Evolutionary conservation across 1,140 invertebrate genomes (phyloP).

Genomic region (Matsumurasca onukii): DNA sequence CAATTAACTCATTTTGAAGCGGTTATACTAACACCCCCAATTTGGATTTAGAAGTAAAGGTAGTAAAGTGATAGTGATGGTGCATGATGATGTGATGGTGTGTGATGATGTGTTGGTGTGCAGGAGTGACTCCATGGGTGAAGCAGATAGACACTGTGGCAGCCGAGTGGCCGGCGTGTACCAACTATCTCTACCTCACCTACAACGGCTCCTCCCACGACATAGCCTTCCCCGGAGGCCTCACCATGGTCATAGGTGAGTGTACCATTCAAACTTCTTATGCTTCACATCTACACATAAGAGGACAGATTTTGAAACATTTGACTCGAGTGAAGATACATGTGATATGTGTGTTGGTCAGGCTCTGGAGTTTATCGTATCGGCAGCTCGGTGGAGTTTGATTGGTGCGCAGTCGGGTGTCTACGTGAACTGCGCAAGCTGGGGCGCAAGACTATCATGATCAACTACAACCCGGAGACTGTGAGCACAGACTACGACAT

Average conservation of each 20-base stretch:
- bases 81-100: too few relatives aligned
- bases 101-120: not conserved
- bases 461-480: conserved; percentile 99
- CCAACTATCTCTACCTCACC: conserved; percentile 97
- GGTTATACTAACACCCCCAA: too few relatives aligned
- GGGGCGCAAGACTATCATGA: conserved; percentile 92
- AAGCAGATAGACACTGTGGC: conserved; percentile 99
- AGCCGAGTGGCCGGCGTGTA: conserved; percentile 97
- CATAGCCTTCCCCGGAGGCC: conserved; percentile 75
- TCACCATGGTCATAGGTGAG: conserved; percentile 78
- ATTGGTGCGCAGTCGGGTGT: conserved; percentile 99
- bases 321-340: too few relatives aligned
- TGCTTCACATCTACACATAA: too few relatives aligned
- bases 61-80: too few relatives aligned
- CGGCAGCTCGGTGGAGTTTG: conserved; percentile 98
- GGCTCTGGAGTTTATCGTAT: conserved; percentile 98
- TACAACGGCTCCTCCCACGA: conserved; percentile 92
- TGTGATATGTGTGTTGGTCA: too few relatives aligned
- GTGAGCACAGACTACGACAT: conserved; percentile 99
- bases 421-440: conserved; percentile 86
- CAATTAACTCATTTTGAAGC: too few relatives aligned
- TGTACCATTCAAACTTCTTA: too few relatives aligned
- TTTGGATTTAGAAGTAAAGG: too few relatives aligned
- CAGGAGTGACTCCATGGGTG: conserved; percentile 77
- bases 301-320: too few relatives aligned